A percentile compares a stretch with the other conserved stretches of the same genome.
phyloP scores from a whole-genome alignment of 1,140 invertebrate genomes.

The Drosophila parvula region DNA sequence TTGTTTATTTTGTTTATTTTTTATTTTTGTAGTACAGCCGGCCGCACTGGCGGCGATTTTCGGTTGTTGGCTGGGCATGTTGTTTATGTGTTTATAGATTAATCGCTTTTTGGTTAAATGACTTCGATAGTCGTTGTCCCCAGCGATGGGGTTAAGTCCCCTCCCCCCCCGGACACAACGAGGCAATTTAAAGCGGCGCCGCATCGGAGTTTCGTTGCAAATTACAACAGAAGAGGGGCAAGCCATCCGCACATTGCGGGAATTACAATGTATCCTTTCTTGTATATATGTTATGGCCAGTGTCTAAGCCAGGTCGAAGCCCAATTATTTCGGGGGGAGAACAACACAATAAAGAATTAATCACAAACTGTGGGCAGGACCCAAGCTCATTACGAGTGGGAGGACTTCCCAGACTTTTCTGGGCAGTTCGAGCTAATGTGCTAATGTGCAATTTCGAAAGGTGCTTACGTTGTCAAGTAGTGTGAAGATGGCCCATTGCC shows the following conservation, averaged over 20 bases:
- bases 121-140: constrained; percentile 64
- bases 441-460: constrained; percentile 80
- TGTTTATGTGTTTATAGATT: constrained; percentile 84
- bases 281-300: constrained; percentile 12
- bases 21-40: too few species aligned
- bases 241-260: neutral
- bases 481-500: constrained; percentile 68
- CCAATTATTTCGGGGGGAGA: constrained; percentile 37
- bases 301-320: constrained; percentile 1
- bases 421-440: constrained; percentile 64
- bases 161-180: neutral
- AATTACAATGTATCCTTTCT: constrained; percentile 12
- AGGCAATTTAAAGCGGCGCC: constrained; percentile 22
- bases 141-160: constrained; percentile 2
- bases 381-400: constrained; percentile 33
- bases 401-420: neutral
- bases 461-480: constrained; percentile 83
- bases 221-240: constrained; percentile 20
- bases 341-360: constrained; percentile 73
- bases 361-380: constrained; percentile 52
- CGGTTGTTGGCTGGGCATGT: constrained; percentile 52
- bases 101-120: constrained; percentile 83
- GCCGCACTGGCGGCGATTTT: too few species aligned
- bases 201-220: constrained; percentile 49
- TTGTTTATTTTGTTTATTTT: neutral